Evolutionary conservation across 2,797 vertebrate species (phyloP), one percentile per base, ranked within the genome.

Genomic region (Alcedo atthis): DNA sequence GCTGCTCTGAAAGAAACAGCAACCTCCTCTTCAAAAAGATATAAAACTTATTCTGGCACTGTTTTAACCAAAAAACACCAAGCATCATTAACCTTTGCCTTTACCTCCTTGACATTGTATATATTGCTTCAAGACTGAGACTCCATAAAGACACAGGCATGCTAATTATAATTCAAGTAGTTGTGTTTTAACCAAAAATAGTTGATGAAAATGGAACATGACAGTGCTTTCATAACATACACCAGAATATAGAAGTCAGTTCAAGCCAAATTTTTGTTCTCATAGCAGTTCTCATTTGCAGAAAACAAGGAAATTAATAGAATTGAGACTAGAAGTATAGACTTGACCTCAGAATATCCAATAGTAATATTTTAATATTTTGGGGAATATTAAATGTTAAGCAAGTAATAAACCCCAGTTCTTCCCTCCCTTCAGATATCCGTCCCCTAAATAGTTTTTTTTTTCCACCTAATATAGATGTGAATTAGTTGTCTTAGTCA

Each of bases 31-130:
- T 95, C 85, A 93, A 89, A 96, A 97, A 97, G 95, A 94, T 77
- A 92, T 71, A 81, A 69, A 79, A 96, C 92, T 94, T 95, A 90
- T 93, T 96, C 92, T 98, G 96, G 95, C 96, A 98, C 96, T 86
- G 95, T 96, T 96, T 94, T 97, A 97, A 97, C 96, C 8, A 30
- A 95, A 90, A 96, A 96, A 97, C 96, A 97, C 94, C 94, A 97
- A 97, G 91, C 95, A 78, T 97, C 96, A 97, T 95, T 96, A 97
- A 92, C 94, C 16, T 96, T 96, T 95, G 96, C 93, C 97, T 97
- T 97, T 96, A 97, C 45, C 30, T 93, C 15, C 51, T 48, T 85
- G 89, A 67, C 45, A 79, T 83, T 92, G 89, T 42, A 40, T 53
- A 53, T 95, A 78, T 61, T 89, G 55, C n/a, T 92, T 94, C 76